Evolutionary conservation across 2,888 invertebrate genomes (phyloP), one percentile per base, ranked within the genome.

Genomic region (Trimorus sp.): DNA sequence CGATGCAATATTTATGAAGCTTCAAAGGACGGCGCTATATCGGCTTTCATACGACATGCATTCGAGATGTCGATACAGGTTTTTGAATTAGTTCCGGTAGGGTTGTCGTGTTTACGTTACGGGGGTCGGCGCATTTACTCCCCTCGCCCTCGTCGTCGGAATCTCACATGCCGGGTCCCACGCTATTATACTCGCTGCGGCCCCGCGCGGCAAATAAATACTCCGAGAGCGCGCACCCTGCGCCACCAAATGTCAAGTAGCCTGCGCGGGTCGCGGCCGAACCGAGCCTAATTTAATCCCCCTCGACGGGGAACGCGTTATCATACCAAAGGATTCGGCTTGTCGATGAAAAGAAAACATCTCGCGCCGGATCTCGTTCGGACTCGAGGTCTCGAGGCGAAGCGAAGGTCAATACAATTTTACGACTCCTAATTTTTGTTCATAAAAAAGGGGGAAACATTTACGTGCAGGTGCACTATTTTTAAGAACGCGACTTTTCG

Each of bases 181-280:
- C 89, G 89, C 87, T 86, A 89, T 89, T 89, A 87, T 88, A 81
- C 83, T 84, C 82, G 54, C 66, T 71, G 59, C 68, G 62, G 68
- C 69, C 66, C 74, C 66, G 82, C 84, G 82, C 82, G 82, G 84
- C 84, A 85, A 85, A 86, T 88, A 88, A 89, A 90, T 90, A 89
- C 88, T 88, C 87, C 85, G 87, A 88, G 87, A 88, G 87, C 86
- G 26, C 26, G 73, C 84, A 82, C 86, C 85, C 84, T 76, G 65
- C 65, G 78, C 84, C 84, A 85, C 84, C 86, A 89, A 89, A 90
- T 89, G 89, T 90, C 90, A 90, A 91, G 90, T 90, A 90, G 88
- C 86, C 82, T 85, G 48, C 74, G 83, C 74, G 71, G 82, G 71
- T 76, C 79, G 83, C 77, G 77, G 53, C 53, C 66, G 62, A 78